A percentile compares a stretch with the other conserved stretches of the same genome.
Evolutionary conservation across 2,113 vertebrate genomes (phyloP).

Genomic region (Nanger granti): DNA sequence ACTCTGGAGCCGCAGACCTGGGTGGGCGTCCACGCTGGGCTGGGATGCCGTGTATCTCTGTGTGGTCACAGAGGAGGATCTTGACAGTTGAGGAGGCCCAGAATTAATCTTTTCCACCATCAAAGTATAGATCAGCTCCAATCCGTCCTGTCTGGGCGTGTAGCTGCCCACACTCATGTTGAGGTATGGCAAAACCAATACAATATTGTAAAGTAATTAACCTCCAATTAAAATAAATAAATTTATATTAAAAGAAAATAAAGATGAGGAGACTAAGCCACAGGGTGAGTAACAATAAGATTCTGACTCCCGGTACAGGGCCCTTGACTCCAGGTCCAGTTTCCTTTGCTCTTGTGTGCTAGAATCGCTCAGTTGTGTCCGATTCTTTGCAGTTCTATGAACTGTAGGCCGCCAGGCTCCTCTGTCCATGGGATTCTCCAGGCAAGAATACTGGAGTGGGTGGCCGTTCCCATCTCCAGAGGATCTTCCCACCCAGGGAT

Average conservation of each 20-base stretch:
- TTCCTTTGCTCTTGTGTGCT: neutral
- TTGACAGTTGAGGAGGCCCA: neutral
- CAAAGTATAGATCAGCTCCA: neutral
- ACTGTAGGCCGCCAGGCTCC: neutral
- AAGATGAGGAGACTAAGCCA: neutral
- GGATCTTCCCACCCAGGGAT: neutral
- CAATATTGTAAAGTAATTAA: no score
- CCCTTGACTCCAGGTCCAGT: neutral
- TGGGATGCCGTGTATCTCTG: neutral
- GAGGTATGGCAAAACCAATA: no score
- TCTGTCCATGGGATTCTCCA: neutral
- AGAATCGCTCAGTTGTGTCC: neutral
- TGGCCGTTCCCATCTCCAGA: neutral
- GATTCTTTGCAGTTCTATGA: neutral
- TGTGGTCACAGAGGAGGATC: neutral
- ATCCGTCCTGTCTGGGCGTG: neutral
- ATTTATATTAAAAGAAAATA: no score
- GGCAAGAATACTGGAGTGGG: neutral
- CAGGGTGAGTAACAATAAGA: neutral
- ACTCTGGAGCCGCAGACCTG: neutral
- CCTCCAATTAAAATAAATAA: no score
- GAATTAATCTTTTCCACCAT: neutral
- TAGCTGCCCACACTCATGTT: no score
- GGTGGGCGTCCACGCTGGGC: neutral
- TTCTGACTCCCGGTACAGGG: neutral